These are phyloP conservation scores for Cacatua alba DNA, from an alignment of 2,113 vertebrate genomes.

Conservation along the genomic window DNA sequence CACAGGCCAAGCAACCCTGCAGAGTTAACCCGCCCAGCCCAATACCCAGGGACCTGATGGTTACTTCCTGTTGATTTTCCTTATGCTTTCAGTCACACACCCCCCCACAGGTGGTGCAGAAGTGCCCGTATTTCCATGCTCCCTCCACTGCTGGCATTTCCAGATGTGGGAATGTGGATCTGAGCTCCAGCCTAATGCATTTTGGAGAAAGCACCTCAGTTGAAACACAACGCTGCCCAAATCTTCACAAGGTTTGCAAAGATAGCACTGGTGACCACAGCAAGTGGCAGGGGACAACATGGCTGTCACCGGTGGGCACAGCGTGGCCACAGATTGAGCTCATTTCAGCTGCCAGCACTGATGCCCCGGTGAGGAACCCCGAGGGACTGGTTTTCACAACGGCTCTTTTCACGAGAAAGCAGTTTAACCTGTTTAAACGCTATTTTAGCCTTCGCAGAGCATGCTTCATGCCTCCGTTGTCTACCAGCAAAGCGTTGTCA, in stretches of 20 bases:
- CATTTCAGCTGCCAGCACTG: neutral
- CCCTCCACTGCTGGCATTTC: neutral
- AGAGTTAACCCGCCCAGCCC: neutral
- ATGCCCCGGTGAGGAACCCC: neutral
- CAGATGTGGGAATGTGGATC: neutral
- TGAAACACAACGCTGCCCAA: rapidly evolving
- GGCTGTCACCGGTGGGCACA: rapidly evolving
- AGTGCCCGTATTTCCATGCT: rapidly evolving
- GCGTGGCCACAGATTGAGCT: rapidly evolving
- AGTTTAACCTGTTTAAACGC: neutral
- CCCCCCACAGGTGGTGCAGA: rapidly evolving
- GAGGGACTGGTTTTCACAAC: neutral
- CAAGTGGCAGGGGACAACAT: rapidly evolving
- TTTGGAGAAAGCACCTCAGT: rapidly evolving
- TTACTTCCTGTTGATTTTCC: rapidly evolving
- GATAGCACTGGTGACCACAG: neutral
- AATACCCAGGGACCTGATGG: rapidly evolving
- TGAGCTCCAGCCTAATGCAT: neutral
- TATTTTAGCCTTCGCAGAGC: neutral
- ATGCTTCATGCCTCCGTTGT: neutral
- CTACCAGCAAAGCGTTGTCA: neutral
- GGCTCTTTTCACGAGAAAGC: neutral
- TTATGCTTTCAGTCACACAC: rapidly evolving
- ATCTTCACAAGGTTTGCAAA: neutral
- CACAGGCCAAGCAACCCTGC: neutral